Percentiles rank a stretch among this genome's conserved stretches.
Conservation (phyloP, 1,140 invertebrate genomes). For the Sitobion miscanthi region DNA sequence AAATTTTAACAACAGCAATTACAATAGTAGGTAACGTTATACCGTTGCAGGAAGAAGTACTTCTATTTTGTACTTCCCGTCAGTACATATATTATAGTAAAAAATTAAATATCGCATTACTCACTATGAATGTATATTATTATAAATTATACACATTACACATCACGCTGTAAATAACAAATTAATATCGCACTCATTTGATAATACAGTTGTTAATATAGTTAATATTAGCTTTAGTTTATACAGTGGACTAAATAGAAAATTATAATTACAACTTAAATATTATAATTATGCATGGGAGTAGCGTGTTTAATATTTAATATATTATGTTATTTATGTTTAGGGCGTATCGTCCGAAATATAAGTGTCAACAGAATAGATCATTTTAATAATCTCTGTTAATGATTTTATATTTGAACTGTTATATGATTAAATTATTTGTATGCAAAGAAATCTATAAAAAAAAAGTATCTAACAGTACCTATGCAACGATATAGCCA, state of each 20-base stretch:
- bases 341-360: neutral
- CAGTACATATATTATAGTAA: neutral
- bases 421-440: too few species aligned
- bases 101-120: neutral
- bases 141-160: neutral
- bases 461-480: too few species aligned
- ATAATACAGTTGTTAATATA: too few species aligned
- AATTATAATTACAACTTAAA: neutral
- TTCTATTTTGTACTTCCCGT: neutral
- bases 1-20: neutral
- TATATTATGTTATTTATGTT: neutral
- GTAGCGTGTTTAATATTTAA: neutral
- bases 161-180: neutral
- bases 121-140: neutral
- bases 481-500: too few species aligned
- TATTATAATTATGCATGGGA: neutral
- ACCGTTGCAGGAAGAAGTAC: neutral
- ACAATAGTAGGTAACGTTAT: neutral
- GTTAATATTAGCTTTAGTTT: too few species aligned
- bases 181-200: neutral
- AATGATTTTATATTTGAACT: too few species aligned
- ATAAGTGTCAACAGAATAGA: neutral
- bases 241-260: too few species aligned
- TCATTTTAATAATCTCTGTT: too few species aligned
- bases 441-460: too few species aligned